These are phyloP conservation scores for Antennarius maculatus DNA, from an alignment of 2,797 vertebrate genomes.

Conservation along the genomic window DNA sequence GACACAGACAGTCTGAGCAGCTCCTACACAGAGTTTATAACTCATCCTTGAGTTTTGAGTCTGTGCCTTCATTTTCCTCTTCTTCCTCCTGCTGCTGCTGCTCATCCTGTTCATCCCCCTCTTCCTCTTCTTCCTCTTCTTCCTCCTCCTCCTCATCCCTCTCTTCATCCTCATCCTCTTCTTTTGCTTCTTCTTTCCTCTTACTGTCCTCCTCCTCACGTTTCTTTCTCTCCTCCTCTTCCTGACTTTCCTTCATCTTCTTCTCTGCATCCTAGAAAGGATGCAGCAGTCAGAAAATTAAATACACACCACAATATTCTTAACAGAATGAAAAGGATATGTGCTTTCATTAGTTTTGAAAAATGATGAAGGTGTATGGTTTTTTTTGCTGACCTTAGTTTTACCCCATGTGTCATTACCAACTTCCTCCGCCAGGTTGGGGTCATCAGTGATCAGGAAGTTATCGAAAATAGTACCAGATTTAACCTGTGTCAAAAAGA, in stretches of 20 bases:
- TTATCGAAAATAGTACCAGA: constrained; percentile 89
- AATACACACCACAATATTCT: not conserved
- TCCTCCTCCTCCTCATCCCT: constrained; percentile 72
- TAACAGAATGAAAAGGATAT: not conserved
- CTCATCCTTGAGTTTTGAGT: constrained; percentile 84
- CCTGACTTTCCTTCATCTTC: constrained; percentile 84
- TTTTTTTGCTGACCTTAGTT: constrained; percentile 80
- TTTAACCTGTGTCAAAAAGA: constrained; percentile 79
- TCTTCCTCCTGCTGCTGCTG: constrained; percentile 66
- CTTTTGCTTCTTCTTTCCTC: constrained; percentile 78
- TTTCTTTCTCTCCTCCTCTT: constrained; percentile 79
- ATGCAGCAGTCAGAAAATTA: not conserved
- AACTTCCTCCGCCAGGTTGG: constrained; percentile 85
- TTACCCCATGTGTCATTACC: constrained; percentile 84
- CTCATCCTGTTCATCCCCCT: constrained; percentile 48
- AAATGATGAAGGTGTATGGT: not conserved
- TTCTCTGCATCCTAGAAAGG: constrained; percentile 79
- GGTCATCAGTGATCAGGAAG: constrained; percentile 87
- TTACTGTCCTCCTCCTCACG: constrained; percentile 79
- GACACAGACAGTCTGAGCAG: constrained; percentile 58
- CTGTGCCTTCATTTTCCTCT: constrained; percentile 74
- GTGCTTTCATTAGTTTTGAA: not conserved
- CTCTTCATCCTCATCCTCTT: constrained; percentile 68
- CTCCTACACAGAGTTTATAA: constrained; percentile 76
- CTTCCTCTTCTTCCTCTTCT: constrained; percentile 55